Base-by-base conservation (phyloP, 2,113 vertebrate genomes). In the Apistogramma diplotaenia region DNA sequence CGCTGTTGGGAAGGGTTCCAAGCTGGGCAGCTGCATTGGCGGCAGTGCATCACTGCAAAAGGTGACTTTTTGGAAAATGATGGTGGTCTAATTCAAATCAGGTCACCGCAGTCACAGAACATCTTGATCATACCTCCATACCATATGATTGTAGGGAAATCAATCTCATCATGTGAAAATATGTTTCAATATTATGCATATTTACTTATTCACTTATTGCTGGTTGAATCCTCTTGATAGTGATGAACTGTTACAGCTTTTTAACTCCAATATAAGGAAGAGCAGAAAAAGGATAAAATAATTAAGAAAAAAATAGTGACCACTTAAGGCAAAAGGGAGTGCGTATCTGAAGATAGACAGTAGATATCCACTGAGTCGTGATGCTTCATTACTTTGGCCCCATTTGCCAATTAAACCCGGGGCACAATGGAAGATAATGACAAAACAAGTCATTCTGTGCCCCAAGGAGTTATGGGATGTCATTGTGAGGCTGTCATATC, bases 381-480 rank as follows among this genome's bases (percentile, higher is more conserved):
- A 73, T 85, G 88, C 86, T 88, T 91, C 89, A 91, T 92, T 91
- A 94, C 88, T 83, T 89, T 89, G 86, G 74, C 87, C 79, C 78
- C 75, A 88, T 93, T 93, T 92, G 86, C 75, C 86, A 87, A 89
- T 93, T 88, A 90, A 92, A 91, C 89, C 88, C 61, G 8, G 21
- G 90, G 89, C 83, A 73, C 73, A 80, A 81, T 89, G 80, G 74
- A 77, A 80, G 87, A 93, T 92, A 91, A 93, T 91, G 90, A 91
- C 86, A 86, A 90, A 92, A 88, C 18, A 74, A 84, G 89, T 83
- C 81, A 83, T 83, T 89, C 57, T 83, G 79, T 33, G 19, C 86
- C 80, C 83, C 74, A 53, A 87, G 86, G 80, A 90, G 60, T 84
- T 91, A 78, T 75, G 79, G 87, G 54, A 89, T 72, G 81, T 87